Conservation (phyloP, 2,888 invertebrate genomes). For the Drosophila trichaetosa region DNA sequence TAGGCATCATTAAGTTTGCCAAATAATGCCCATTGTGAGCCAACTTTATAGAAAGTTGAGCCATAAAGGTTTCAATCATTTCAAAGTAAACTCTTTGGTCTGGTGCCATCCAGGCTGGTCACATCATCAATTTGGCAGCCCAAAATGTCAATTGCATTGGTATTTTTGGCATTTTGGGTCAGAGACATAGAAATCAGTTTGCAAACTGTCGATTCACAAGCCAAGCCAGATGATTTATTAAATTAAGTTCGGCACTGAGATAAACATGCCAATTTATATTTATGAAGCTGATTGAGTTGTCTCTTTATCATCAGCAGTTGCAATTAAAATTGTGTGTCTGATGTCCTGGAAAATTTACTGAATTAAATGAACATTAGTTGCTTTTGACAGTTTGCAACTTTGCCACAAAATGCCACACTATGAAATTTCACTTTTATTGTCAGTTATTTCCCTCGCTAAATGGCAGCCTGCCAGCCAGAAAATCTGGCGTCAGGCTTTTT, state of each 20-base stretch:
- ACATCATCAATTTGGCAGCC: slow-evolving; percentile 67
- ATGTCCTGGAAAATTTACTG: slow-evolving; percentile 25
- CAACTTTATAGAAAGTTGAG: background rate
- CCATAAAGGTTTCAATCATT: slow-evolving; percentile 34
- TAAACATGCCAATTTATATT: background rate
- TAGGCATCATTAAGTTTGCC: slow-evolving; percentile 28
- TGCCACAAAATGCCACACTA: slow-evolving; percentile 65
- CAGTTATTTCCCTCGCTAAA: slow-evolving; percentile 36
- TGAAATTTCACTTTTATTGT: slow-evolving; percentile 61
- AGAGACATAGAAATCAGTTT: slow-evolving; percentile 49
- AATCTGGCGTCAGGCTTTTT: slow-evolving; percentile 46
- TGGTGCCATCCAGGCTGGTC: slow-evolving; percentile 26
- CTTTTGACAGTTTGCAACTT: slow-evolving; percentile 63
- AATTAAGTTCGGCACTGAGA: slow-evolving; percentile 14
- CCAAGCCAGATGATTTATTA: slow-evolving; percentile 66
- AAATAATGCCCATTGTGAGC: slow-evolving; percentile 5
- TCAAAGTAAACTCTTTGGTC: slow-evolving; percentile 14
- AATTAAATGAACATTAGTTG: slow-evolving; percentile 32
- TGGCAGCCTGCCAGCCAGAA: slow-evolving; percentile 69
- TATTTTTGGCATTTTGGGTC: slow-evolving; percentile 50
- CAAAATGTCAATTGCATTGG: slow-evolving; percentile 72
- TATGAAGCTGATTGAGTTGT: background rate
- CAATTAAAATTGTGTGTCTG: slow-evolving; percentile 2
- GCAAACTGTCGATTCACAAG: slow-evolving; percentile 53
- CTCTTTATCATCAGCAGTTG: slow-evolving; percentile 3